Base-by-base conservation (phyloP, 2,113 vertebrate species). In the Lepus americanus region DNA sequence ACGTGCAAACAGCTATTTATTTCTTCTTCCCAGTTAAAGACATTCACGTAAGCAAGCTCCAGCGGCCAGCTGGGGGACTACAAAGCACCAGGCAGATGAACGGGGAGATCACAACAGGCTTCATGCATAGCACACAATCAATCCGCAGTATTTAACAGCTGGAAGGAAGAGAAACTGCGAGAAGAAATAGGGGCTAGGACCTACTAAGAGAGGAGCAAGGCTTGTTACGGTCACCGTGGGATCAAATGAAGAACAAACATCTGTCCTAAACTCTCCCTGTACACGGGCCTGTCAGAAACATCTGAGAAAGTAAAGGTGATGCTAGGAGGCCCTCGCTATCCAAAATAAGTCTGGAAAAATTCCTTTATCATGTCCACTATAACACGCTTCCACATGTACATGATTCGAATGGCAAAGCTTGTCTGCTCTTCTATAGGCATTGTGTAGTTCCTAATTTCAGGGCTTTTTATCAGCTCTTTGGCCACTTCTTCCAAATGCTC, bases 101-200 rank as follows among this genome's bases (percentile, higher is more conserved):
- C 29, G 36, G 44, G 31, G 61, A 80, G 19, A 69, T 31, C 31
- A 25, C 4, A 73, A 59, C 27, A 70, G 27, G 10, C 20, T 39
- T 66, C 31, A 33, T 20, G 36, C 1, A 51, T 44, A 27, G 64
- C 36, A 64, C 5, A 10, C 49, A 64, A 31, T 55, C 76, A 17
- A 82, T 22, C 29, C 49, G 66, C 49, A 77, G 19, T 64, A 94
- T 70, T 70, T 92, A 81, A 88, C n/a, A 85, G 90, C 67, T 81
- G 72, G 83, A 70, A 49, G 69, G 61, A 74, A 31, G n/a, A 55
- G 10, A 78, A 70, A 89, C 4, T 66, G 16, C 55, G 23, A 79
- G 55, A 61, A 84, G n/a, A 83, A 88, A 66, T 31, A 77, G 39
- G 39, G 9, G 20, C 12, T 72, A 51, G 31, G 31, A 49, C 17